Conservation (phyloP, 2,113 vertebrate genomes). For the Amphiprion percula region DNA sequence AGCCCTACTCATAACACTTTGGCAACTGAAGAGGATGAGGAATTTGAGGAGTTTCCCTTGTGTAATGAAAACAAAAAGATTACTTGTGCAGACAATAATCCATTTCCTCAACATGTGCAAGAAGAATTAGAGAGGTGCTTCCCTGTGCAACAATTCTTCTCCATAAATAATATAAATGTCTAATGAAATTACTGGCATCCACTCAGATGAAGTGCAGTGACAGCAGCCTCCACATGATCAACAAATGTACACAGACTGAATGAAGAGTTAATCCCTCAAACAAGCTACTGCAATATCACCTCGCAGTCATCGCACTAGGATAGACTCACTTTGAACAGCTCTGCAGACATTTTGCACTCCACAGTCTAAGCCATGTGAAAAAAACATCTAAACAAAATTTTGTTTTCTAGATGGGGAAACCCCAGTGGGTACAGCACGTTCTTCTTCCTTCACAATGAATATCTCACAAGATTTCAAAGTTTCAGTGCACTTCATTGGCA, state of each 20-base stretch:
- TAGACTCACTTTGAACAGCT: not conserved
- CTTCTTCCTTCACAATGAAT: not conserved
- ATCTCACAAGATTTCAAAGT: not conserved
- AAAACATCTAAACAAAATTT: not conserved
- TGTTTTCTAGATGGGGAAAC: not conserved
- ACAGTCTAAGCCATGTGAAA: not conserved
- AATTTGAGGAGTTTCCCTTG: constrained; percentile 3
- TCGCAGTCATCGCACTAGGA: not conserved
- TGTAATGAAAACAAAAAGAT: constrained; percentile 21
- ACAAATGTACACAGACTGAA: not conserved
- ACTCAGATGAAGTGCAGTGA: constrained; percentile 10
- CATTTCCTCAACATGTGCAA: constrained; percentile 6
- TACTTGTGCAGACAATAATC: constrained; percentile 13
- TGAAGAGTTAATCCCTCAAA: not conserved
- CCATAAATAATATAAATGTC: not conserved
- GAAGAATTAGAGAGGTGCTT: constrained; percentile 12
- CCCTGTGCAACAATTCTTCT: not conserved
- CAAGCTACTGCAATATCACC: not conserved
- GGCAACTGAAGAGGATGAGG: not conserved
- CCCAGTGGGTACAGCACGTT: not conserved
- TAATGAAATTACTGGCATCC: not conserved
- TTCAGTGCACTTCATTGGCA: not conserved
- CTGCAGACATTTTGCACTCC: not conserved
- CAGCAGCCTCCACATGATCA: not conserved
- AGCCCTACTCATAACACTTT: not conserved